phyloP scores from a whole-genome alignment of 2,113 vertebrate species.

The Trachemys scripta region DNA sequence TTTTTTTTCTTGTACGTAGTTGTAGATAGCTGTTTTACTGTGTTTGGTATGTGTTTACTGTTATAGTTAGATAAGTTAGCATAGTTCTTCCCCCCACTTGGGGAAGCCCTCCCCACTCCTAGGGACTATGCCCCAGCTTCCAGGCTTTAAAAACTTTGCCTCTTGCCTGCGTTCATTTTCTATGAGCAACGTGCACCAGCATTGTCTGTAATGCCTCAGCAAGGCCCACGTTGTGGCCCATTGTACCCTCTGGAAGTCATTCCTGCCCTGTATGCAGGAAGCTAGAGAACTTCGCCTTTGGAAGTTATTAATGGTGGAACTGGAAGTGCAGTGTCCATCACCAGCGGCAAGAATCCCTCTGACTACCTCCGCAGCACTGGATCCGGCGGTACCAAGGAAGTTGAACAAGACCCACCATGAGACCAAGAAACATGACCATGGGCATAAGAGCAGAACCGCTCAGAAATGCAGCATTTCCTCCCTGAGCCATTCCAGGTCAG shows the following conservation, averaged over 20 bases:
- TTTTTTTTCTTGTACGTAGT: not conserved
- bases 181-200: not conserved
- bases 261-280: not conserved
- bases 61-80: not conserved
- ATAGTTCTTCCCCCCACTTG: not conserved
- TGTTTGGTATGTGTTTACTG: too few species aligned
- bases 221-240: not conserved
- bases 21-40: not conserved
- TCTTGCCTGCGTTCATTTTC: not conserved
- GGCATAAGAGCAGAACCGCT: not conserved
- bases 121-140: not conserved
- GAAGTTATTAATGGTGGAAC: not conserved
- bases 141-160: not conserved
- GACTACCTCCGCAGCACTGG: not conserved
- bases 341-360: not conserved
- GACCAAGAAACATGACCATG: not conserved
- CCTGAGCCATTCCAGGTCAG: too few species aligned
- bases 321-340: not conserved
- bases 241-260: not conserved
- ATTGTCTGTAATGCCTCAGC: not conserved
- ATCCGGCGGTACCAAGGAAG: not conserved
- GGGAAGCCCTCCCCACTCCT: too few species aligned
- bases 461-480: too few species aligned
- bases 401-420: not conserved
- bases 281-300: not conserved